Conservation (phyloP, 2,888 invertebrate species). For the Volucella bombylans region DNA sequence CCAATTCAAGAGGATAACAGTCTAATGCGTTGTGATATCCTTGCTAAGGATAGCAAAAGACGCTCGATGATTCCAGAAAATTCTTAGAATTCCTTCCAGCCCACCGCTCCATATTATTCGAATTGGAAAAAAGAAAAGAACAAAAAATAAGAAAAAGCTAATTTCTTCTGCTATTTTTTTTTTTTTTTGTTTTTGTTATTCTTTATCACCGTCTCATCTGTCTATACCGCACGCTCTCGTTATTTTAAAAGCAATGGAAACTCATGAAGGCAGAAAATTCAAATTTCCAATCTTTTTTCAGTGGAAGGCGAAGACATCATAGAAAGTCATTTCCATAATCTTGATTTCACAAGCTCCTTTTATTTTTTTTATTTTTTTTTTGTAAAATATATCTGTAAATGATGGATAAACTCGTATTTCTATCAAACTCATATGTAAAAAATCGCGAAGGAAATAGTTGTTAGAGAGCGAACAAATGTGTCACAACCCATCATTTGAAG, state of each 20-base stretch:
- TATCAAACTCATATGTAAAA: no score
- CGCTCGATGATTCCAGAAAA: background rate
- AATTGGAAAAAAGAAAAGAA: slow-evolving; percentile 14
- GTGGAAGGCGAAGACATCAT: background rate
- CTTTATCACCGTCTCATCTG: background rate
- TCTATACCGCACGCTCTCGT: background rate
- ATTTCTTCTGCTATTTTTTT: slow-evolving; percentile 3
- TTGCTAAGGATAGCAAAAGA: background rate
- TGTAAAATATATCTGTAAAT: no score
- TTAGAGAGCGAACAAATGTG: no score
- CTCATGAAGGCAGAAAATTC: slow-evolving; percentile 23
- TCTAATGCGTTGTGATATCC: slow-evolving; percentile 19
- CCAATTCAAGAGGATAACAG: slow-evolving; percentile 30
- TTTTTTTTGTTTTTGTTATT: background rate
- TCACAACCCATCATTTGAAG: no score
- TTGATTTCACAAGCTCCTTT: background rate
- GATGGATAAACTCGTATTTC: no score
- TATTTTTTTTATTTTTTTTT: no score
- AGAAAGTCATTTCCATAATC: slow-evolving; percentile 27
- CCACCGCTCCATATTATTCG: slow-evolving; percentile 14
- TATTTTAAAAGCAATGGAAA: slow-evolving; percentile 3
- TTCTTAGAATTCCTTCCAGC: slow-evolving; percentile 12
- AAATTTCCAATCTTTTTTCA: slow-evolving; percentile 9
- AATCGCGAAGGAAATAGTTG: no score
- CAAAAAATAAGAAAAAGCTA: background rate